Base-by-base conservation (phyloP, 2,888 invertebrate genomes). In the Tupiocoris notatus region DNA sequence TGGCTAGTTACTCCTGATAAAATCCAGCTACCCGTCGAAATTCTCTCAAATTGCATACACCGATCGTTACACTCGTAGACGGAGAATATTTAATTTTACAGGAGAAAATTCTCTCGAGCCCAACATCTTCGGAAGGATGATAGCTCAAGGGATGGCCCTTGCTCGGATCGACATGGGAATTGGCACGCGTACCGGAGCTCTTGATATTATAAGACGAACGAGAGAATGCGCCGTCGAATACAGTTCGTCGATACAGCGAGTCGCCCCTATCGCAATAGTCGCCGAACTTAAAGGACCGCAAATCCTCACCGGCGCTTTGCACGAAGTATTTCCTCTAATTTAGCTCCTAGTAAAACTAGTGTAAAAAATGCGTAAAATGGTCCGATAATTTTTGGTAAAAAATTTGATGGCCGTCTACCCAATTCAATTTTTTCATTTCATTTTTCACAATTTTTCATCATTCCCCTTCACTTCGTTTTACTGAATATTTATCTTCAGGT, bases 101-200 rank as follows among this genome's bases (percentile, higher is more conserved):
- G 79, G 79, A 1, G 73, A 77, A 16, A 63, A 24, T 1, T 76
- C 68, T 22, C 68, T 71, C 23, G 73, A 77, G 22, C 59, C 74
- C 1, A 84, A 85, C 9, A 81, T 83, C 2, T 81, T 89, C 75
- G 85, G 86, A 79, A 83, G 84, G 16, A 84, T 89, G 85, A 85
- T 89, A 74, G 82, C 82, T 17, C 84, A 84, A 0, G 88, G 88
- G 0, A 87, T 89, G 87, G 86, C 86, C 24, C 83, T 87, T 22
- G 87, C 86, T 1, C 79, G 86, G 18, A 80, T 87, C 0, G 86
- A 87, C 80, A 81, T 86, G 78, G 82, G 85, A 0, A 86, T 84
- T 77, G 86, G 85, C 0, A 79, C 82, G 0, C 82, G 83, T 66
- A 85, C 86, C 0, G 85, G 86, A 6, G 85, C 86, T 25, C 78